Conservation (phyloP, 2,888 invertebrate species). For the Brachyptera putata region DNA sequence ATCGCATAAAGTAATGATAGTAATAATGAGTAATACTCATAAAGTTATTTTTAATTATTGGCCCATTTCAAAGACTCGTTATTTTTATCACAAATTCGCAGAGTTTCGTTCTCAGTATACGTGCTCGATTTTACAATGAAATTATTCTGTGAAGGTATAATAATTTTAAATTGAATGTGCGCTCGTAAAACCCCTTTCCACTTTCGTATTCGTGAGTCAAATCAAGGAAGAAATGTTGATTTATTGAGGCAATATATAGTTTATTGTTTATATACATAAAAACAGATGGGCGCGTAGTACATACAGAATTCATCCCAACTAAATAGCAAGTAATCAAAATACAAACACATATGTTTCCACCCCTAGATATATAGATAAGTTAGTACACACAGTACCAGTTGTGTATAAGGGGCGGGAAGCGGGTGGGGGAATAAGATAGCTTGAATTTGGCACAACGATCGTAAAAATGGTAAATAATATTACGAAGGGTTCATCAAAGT, state of each 20-base stretch:
- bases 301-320: not conserved
- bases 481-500: constrained; percentile 29
- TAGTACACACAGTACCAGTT: not conserved
- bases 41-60: too few relatives aligned
- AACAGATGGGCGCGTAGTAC: constrained; percentile 10
- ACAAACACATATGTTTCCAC: constrained; percentile 17
- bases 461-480: constrained; percentile 31
- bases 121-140: too few relatives aligned
- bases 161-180: too few relatives aligned
- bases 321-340: constrained; percentile 18
- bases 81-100: too few relatives aligned
- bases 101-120: too few relatives aligned
- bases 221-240: constrained; percentile 18
- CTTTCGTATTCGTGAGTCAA: too few relatives aligned
- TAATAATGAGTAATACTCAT: too few relatives aligned
- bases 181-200: too few relatives aligned
- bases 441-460: constrained; percentile 22
- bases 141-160: too few relatives aligned
- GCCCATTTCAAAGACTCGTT: too few relatives aligned
- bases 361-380: constrained; percentile 15
- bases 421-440: too few relatives aligned
- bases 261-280: constrained; percentile 16
- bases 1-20: too few relatives aligned
- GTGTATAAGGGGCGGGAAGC: constrained; percentile 10
- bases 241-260: constrained; percentile 16